A percentile compares a stretch with the other conserved stretches of the same genome.
Evolutionary conservation across 2,888 invertebrate species (phyloP).

Genomic region (Dicyrtoma fusca): DNA sequence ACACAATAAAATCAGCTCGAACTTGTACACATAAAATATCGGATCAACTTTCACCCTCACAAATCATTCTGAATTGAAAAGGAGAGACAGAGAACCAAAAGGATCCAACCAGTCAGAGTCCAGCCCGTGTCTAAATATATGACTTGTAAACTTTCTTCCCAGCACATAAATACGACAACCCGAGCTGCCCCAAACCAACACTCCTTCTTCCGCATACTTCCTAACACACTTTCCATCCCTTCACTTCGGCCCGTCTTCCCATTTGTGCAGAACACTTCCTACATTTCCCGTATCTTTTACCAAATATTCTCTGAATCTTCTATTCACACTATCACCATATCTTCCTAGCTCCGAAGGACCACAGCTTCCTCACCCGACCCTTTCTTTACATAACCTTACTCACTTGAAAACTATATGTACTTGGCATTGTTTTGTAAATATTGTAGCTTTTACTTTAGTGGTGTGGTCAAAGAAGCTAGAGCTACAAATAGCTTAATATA

Average conservation of each 20-base stretch:
- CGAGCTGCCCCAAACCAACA: constrained; percentile 23
- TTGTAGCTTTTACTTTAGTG: no score
- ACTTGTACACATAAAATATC: constrained; percentile 47
- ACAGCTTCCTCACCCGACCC: no score
- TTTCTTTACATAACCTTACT: no score
- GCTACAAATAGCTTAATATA: no score
- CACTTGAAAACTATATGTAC: no score
- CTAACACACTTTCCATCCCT: background rate
- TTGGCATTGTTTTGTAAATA: no score
- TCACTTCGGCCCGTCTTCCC: background rate
- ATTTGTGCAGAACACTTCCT: no score
- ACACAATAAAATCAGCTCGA: constrained; percentile 45
- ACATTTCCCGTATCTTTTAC: no score
- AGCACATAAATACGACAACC: constrained; percentile 43
- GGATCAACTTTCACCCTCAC: constrained; percentile 49
- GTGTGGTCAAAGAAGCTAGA: no score
- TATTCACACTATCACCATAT: no score
- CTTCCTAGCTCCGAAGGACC: no score
- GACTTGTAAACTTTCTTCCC: constrained; percentile 47
- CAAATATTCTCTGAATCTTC: no score
- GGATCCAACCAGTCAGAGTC: constrained; percentile 22
- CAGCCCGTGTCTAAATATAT: constrained; percentile 39
- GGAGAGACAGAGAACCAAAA: constrained; percentile 14
- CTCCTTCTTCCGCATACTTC: constrained; percentile 3
- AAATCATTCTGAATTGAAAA: constrained; percentile 47